Evolutionary conservation across 2,113 vertebrate genomes (phyloP), one percentile per base, ranked within the genome.

Genomic region (Gymnocephalus cernua): DNA sequence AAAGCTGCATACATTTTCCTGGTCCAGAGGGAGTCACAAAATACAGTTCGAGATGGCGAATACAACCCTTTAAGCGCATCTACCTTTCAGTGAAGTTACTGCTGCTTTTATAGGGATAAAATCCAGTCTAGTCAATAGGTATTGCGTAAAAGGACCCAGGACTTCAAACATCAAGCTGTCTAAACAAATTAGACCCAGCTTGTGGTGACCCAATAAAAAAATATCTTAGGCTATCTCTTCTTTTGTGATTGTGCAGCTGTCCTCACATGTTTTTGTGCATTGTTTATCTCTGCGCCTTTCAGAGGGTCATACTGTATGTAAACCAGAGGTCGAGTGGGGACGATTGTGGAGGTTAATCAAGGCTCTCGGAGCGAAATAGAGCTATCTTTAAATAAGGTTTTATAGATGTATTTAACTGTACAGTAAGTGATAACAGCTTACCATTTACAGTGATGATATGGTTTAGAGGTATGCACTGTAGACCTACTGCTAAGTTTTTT

Each of bases 21-120:
- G 58, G 72, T 83, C 61, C 41, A 44, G 57, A 76, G 23, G 59
- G 65, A 87, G 74, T 57, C 63, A 68, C 72, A 62, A 47, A 58
- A 53, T 1, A 71, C 64, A 79, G 35, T 68, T 38, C 32, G 75
- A 88, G 90, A 92, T 73, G 83, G 61, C 83, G 70, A 64, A 69
- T 57, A 50, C 64, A 78, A 80, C 19, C 44, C 58, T 41, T 41
- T 15, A 44, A 70, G 66, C 32, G 38, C 82, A 78, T 88, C 83
- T 90, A 61, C n/a, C 68, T 58, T 29, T 77, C 51, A 35, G 15
- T 50, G 29, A 63, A 41, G 19, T 29, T 27, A 16, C 13, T 16
- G 53, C 79, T 18, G 23, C 91, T 92, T 94, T 92, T 94, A 93
- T 93, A 93, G 72, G 41, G 61, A n/a, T 12, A 0, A 16, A 54